Conservation (phyloP, 2,888 invertebrate genomes). For the Lypha dubia region DNA sequence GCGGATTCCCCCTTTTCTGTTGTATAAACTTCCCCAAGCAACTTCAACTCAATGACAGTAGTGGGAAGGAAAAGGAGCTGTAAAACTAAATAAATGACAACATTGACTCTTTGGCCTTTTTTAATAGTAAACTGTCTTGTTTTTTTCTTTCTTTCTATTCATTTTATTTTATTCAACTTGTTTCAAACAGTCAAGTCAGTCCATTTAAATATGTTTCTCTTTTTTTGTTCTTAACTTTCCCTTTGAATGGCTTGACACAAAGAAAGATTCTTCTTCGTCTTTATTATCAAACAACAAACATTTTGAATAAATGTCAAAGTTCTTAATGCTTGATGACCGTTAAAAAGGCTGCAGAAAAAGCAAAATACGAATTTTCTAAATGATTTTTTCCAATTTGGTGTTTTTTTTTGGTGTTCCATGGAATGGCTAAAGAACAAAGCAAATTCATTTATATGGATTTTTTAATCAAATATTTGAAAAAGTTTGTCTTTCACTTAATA, state of each 20-base stretch:
- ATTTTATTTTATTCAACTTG: constrained; percentile 16
- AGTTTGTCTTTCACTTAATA: background rate
- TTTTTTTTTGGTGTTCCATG: background rate
- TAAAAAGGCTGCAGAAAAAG: constrained; percentile 32
- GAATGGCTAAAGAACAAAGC: background rate
- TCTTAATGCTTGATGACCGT: constrained; percentile 58
- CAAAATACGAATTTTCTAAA: background rate
- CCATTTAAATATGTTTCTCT: constrained; percentile 11
- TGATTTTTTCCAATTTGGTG: constrained; percentile 4
- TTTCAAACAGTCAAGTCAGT: constrained; percentile 21
- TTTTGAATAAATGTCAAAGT: constrained; percentile 61
- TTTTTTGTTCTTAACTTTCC: background rate
- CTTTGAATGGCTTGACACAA: constrained; percentile 19
- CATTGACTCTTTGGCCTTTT: constrained; percentile 66
- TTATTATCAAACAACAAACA: constrained; percentile 14
- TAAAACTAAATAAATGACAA: constrained; percentile 58
- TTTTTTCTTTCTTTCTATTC: constrained; percentile 16
- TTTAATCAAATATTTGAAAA: background rate
- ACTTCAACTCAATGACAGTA: background rate
- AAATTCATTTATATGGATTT: constrained; percentile 9
- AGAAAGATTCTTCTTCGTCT: constrained; percentile 5
- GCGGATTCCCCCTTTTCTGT: background rate
- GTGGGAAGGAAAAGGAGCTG: constrained; percentile 37
- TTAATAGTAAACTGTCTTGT: constrained; percentile 41
- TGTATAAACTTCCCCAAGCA: background rate